phyloP scores from a whole-genome alignment of 2,797 vertebrate genomes.

The Pangasius krempfi region DNA sequence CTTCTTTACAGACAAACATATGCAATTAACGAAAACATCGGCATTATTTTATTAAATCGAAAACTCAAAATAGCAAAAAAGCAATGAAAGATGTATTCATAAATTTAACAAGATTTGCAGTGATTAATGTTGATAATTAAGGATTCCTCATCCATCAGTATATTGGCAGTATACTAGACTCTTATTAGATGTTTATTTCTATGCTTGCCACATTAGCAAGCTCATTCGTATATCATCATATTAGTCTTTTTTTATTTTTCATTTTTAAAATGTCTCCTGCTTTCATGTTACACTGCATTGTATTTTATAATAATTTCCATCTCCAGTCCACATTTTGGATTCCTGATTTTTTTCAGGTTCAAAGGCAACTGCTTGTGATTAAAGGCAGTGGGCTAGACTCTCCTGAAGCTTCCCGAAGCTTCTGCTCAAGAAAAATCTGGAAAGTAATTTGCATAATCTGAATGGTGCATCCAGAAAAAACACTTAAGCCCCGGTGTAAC shows the following conservation, averaged over 20 bases:
- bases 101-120: background rate
- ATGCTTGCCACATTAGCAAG: background rate
- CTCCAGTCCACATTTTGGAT: background rate
- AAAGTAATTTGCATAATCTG: background rate
- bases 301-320: background rate
- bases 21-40: background rate
- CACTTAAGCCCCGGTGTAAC: background rate
- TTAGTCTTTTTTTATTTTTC: background rate
- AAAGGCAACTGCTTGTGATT: background rate
- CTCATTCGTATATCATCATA: background rate
- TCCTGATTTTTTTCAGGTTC: background rate
- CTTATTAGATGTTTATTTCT: background rate
- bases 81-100: background rate
- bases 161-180: background rate
- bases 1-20: background rate
- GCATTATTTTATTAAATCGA: background rate
- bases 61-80: background rate
- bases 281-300: background rate
- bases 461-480: background rate
- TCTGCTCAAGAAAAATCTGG: background rate
- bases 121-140: background rate
- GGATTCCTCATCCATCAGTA: background rate
- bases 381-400: background rate
- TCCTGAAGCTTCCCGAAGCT: background rate
- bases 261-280: background rate